Evolutionary conservation across 2,797 vertebrate species (phyloP).

Genomic region (Sebastes hopkinsi): DNA sequence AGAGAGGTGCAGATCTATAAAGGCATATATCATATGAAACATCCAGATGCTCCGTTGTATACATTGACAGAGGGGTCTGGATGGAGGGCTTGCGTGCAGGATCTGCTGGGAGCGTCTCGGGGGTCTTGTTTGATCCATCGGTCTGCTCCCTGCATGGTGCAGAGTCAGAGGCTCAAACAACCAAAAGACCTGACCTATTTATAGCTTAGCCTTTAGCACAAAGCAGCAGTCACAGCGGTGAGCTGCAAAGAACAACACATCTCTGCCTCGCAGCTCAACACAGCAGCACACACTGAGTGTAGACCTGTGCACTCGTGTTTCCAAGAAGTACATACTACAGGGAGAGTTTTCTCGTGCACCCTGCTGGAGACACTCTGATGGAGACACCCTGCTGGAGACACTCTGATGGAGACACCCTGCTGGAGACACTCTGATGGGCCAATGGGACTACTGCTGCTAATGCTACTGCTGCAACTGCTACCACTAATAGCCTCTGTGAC

Average conservation of each 20-base stretch:
- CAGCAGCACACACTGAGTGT: neutral
- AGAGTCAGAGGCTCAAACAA: conserved; percentile 27
- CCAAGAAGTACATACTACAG: neutral
- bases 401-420: fast-evolving
- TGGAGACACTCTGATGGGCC: neutral
- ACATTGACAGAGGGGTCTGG: neutral
- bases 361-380: neutral
- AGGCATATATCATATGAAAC: neutral
- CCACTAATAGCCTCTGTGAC: neutral
- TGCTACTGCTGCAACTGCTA: neutral
- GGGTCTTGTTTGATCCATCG: conserved; percentile 25
- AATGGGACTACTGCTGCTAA: neutral
- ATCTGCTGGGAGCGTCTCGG: conserved; percentile 28
- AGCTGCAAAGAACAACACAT: neutral
- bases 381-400: fast-evolving
- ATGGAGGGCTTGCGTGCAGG: conserved; percentile 49
- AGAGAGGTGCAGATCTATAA: neutral
- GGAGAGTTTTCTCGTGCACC: neutral
- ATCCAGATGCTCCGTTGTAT: neutral
- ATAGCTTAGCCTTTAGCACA: conserved; percentile 64
- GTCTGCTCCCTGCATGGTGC: conserved; percentile 38
- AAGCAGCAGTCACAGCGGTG: conserved; percentile 11
- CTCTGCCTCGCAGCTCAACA: neutral
- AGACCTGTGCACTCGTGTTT: neutral
- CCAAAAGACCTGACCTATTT: conserved; percentile 54